Conservation (phyloP, 1,140 invertebrate species). For the Camponotus vicinus region DNA sequence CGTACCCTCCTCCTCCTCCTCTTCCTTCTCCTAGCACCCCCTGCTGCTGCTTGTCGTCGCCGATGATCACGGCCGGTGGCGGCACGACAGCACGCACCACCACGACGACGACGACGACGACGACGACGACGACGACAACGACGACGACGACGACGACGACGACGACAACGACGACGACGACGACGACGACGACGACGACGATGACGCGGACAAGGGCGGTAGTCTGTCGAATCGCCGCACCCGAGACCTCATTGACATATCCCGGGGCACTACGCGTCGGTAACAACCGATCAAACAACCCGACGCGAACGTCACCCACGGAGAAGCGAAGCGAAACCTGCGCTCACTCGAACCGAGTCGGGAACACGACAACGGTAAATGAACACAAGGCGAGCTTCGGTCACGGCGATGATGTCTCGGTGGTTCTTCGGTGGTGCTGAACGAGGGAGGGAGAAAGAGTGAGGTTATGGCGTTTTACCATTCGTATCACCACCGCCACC, state of each 20-base stretch:
- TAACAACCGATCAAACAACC: slow-evolving; percentile 46
- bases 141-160: slow-evolving; percentile 31
- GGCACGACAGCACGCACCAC: slow-evolving; percentile 66
- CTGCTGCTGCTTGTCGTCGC: slow-evolving; percentile 51
- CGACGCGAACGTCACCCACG: slow-evolving; percentile 23
- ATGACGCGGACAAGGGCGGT: slow-evolving; percentile 58
- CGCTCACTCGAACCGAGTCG: slow-evolving; percentile 30
- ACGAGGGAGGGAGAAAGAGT: slow-evolving; percentile 34
- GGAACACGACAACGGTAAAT: slow-evolving; percentile 5
- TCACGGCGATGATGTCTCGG: not conserved
- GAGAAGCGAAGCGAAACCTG: not conserved
- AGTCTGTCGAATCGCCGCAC: slow-evolving; percentile 59
- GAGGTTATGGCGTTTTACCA: slow-evolving; percentile 61
- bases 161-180: slow-evolving; percentile 48
- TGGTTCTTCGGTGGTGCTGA: slow-evolving; percentile 22
- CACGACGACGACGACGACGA: slow-evolving; percentile 40
- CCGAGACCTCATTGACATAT: slow-evolving; percentile 76
- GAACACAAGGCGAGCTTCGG: slow-evolving; percentile 20
- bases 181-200: slow-evolving; percentile 25
- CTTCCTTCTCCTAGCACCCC: slow-evolving; percentile 42
- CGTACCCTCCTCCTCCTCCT: slow-evolving; percentile 74
- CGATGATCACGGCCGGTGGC: slow-evolving; percentile 71
- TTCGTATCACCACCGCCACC: slow-evolving; percentile 20
- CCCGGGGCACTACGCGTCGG: slow-evolving; percentile 56
- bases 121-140: not conserved